Evolutionary conservation across 2,888 invertebrate species (phyloP).

Genomic region (Dasysyrphus tricinctus): DNA sequence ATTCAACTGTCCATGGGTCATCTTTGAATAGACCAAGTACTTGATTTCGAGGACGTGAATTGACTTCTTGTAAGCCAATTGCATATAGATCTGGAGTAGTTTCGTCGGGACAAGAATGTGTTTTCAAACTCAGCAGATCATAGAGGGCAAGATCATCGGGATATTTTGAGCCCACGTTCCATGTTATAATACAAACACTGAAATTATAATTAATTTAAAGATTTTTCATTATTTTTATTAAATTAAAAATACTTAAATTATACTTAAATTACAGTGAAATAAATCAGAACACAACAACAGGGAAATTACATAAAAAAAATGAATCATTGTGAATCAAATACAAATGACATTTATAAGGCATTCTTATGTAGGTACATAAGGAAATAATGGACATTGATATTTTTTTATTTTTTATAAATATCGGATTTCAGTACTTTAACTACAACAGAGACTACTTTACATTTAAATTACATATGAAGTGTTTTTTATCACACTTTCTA

Average conservation of each 20-base stretch:
- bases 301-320: neutral
- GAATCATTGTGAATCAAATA: neutral
- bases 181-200: constrained; percentile 91
- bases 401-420: too few species aligned
- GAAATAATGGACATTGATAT: too few species aligned
- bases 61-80: constrained; percentile 95
- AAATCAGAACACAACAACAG: neutral
- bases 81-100: constrained; percentile 93
- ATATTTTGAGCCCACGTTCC: constrained; percentile 94
- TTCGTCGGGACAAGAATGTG: constrained; percentile 85
- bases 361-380: too few species aligned
- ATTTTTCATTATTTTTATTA: neutral
- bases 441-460: too few species aligned
- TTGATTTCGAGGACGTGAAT: constrained; percentile 93
- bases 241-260: neutral
- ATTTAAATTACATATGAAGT: neutral
- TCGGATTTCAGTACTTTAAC: too few species aligned
- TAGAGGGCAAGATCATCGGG: constrained; percentile 90
- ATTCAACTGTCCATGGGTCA: constrained; percentile 92
- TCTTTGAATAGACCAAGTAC: constrained; percentile 91
- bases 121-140: constrained; percentile 88
- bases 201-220: constrained; percentile 23
- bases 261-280: neutral
- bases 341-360: too few species aligned
- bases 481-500: neutral